phyloP scores from a whole-genome alignment of 2,888 invertebrate species.

The Taenaris catops region DNA sequence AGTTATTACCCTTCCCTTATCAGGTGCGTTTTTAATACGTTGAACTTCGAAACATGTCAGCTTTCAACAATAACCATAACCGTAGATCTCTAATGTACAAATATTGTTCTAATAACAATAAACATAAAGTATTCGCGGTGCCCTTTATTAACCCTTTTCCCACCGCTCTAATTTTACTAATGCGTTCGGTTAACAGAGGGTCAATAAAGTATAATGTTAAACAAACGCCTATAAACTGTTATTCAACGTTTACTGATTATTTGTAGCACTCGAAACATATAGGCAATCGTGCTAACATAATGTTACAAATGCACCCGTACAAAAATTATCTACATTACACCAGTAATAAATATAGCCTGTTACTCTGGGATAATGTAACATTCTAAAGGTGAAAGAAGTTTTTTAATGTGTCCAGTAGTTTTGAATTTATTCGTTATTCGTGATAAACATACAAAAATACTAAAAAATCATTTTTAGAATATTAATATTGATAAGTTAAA shows the following conservation, averaged over 20 bases:
- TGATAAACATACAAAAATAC: no score
- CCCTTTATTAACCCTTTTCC: conserved; percentile 64
- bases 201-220: conserved; percentile 55
- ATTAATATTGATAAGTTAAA: no score
- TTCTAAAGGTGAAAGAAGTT: no score
- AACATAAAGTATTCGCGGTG: conserved; percentile 60
- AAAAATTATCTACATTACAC: no score
- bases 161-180: conserved; percentile 79
- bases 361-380: no score
- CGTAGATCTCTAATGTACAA: conserved; percentile 70
- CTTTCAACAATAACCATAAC: conserved; percentile 58
- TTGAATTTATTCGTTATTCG: no score
- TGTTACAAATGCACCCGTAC: no score
- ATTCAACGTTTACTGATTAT: conserved; percentile 64
- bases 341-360: no score
- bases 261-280: conserved; percentile 17
- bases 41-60: conserved; percentile 17
- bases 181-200: conserved; percentile 61
- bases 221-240: conserved; percentile 59
- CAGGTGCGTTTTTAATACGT: conserved; percentile 11
- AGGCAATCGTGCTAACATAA: no score
- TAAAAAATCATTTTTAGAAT: no score
- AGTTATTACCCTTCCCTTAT: conserved; percentile 10
- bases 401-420: no score
- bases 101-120: conserved; percentile 79